A percentile compares a stretch with the other conserved stretches of the same genome.
phyloP scores from a whole-genome alignment of 1,140 invertebrate genomes.

The Drosophila lowei region DNA sequence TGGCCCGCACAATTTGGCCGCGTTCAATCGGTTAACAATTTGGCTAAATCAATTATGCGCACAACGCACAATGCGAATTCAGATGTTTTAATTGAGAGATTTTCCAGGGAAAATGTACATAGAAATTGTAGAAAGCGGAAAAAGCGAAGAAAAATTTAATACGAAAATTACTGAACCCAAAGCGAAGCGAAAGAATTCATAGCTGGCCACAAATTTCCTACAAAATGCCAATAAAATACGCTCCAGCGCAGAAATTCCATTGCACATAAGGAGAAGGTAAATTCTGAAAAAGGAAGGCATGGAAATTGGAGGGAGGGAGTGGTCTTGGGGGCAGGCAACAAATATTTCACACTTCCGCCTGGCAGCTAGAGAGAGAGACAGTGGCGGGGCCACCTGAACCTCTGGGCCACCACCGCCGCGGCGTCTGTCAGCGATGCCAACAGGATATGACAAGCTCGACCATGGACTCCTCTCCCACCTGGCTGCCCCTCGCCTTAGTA shows the following conservation, averaged over 20 bases:
- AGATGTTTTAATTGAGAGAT: conserved; percentile 58
- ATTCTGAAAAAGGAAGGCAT: background rate
- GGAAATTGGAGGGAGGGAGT: conserved; percentile 3
- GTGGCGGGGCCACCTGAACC: conserved; percentile 35
- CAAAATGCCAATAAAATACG: conserved; percentile 79
- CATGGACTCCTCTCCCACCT: conserved; percentile 9
- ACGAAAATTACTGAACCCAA: conserved; percentile 40
- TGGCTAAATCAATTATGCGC: conserved; percentile 76
- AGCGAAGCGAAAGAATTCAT: conserved; percentile 48
- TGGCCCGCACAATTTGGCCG: conserved; percentile 54
- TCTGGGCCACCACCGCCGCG: background rate
- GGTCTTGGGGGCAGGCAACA: conserved; percentile 32
- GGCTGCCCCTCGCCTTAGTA: background rate
- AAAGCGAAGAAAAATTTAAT: conserved; percentile 44
- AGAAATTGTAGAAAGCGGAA: background rate
- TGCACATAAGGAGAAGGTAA: conserved; percentile 53
- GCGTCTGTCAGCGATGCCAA: conserved; percentile 60
- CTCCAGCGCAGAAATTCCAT: conserved; percentile 70
- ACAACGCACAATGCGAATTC: conserved; percentile 24
- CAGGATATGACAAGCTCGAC: conserved; percentile 75
- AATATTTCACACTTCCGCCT: conserved; percentile 76
- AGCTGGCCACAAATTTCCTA: conserved; percentile 66
- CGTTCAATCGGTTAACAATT: conserved; percentile 73
- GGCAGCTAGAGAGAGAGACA: conserved; percentile 8
- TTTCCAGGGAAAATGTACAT: conserved; percentile 26